phyloP scores from a whole-genome alignment of 2,113 vertebrate species.

The Azemiops feae region DNA sequence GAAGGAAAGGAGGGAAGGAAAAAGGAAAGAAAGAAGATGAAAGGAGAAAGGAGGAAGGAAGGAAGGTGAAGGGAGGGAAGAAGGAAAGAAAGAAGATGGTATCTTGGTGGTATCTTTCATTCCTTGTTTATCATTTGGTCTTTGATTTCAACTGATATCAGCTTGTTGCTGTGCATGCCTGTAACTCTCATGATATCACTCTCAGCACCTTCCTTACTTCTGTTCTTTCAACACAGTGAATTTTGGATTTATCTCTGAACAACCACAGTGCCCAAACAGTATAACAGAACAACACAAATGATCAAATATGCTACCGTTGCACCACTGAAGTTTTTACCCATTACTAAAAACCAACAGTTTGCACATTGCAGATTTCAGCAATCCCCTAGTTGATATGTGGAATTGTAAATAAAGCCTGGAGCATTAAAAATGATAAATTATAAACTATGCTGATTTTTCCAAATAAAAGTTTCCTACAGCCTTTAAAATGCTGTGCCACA shows the following conservation, averaged over 20 bases:
- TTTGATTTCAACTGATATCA: neutral
- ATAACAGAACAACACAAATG: neutral
- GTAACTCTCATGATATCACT: neutral
- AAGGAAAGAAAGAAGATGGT: too few species aligned
- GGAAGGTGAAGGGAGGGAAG: too few species aligned
- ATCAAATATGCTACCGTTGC: neutral
- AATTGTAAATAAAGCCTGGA: neutral
- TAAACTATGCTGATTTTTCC: conserved; percentile 18
- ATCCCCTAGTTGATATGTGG: neutral
- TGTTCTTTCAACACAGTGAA: neutral
- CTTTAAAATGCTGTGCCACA: conserved; percentile 25
- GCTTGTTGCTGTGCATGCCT: neutral
- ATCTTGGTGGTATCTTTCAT: neutral
- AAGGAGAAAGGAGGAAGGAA: too few species aligned
- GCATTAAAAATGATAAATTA: conserved; percentile 27
- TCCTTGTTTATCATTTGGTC: neutral
- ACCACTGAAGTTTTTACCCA: neutral
- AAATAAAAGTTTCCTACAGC: conserved; percentile 26
- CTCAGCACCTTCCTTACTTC: neutral
- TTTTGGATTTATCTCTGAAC: neutral
- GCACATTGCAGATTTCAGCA: conserved; percentile 1
- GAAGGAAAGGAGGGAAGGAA: too few species aligned
- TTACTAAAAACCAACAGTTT: conserved; percentile 16
- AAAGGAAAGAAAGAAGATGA: too few species aligned
- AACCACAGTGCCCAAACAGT: neutral